These are phyloP conservation scores for Brachyopa scutellaris DNA, from an alignment of 2,888 invertebrate genomes.

Conservation along the genomic window DNA sequence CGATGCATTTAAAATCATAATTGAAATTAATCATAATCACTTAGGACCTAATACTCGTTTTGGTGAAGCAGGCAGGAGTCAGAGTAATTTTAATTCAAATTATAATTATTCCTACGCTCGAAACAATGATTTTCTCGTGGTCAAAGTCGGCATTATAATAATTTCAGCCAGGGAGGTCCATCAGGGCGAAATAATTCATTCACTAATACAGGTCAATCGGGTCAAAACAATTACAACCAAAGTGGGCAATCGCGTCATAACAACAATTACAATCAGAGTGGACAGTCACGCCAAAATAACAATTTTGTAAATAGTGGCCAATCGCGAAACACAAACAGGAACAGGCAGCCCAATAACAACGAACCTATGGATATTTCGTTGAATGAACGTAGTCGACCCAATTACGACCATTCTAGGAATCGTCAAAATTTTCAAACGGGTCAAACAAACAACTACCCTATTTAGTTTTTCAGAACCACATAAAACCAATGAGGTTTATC, in stretches of 20 bases:
- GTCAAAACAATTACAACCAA: no score
- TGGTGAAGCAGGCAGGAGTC: no score
- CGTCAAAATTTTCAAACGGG: not conserved
- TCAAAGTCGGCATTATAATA: not conserved
- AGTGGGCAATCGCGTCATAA: no score
- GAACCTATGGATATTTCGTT: slow-evolving; percentile 1
- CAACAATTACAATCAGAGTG: no score
- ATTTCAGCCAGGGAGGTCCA: not conserved
- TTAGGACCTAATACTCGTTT: no score
- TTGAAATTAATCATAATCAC: no score
- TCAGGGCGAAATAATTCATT: not conserved
- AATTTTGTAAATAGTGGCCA: not conserved
- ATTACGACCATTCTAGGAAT: not conserved
- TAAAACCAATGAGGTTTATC: no score
- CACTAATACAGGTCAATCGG: no score
- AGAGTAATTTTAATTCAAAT: no score
- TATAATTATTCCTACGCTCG: no score
- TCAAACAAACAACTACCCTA: slow-evolving; percentile 6
- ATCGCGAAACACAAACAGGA: not conserved
- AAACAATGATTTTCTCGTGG: no score
- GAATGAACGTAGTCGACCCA: not conserved
- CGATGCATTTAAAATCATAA: not conserved
- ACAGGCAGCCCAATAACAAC: not conserved
- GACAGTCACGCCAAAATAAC: no score
- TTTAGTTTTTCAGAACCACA: not conserved